Conservation (phyloP, 2,113 vertebrate genomes). For the Aphelocoma coerulescens region DNA sequence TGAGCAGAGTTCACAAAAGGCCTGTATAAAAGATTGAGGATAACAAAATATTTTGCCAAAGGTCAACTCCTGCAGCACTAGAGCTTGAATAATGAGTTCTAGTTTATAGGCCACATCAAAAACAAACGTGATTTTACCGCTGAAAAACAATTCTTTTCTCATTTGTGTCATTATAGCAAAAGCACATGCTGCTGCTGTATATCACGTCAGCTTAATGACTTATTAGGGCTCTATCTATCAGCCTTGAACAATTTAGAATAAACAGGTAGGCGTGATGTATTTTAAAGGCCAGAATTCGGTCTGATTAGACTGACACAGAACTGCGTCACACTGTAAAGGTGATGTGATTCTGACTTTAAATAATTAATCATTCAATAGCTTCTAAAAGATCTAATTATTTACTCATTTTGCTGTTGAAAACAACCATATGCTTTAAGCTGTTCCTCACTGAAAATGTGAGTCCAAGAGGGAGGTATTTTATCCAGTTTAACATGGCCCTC, state of each 20-base stretch:
- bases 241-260: constrained; percentile 13
- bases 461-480: constrained; percentile 36
- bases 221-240: constrained; percentile 38
- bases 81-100: constrained; percentile 44
- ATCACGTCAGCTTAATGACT: constrained; percentile 42
- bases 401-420: constrained; percentile 46
- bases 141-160: constrained; percentile 52
- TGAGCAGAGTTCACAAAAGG: constrained; percentile 58
- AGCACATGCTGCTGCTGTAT: constrained; percentile 27
- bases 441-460: neutral
- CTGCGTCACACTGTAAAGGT: neutral
- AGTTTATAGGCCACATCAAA: constrained; percentile 40
- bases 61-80: constrained; percentile 48
- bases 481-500: constrained; percentile 75
- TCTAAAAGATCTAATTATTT: constrained; percentile 42
- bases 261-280: constrained; percentile 3
- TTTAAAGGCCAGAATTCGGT: neutral
- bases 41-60: constrained; percentile 68
- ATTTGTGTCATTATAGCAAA: constrained; percentile 40
- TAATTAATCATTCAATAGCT: constrained; percentile 14
- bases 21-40: constrained; percentile 54
- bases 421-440: constrained; percentile 14
- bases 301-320: constrained; percentile 5
- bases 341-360: constrained; percentile 15
- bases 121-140: constrained; percentile 17